These are phyloP conservation scores for Zaprionus vittiger DNA, from an alignment of 1,140 invertebrate species.

Conservation along the genomic window DNA sequence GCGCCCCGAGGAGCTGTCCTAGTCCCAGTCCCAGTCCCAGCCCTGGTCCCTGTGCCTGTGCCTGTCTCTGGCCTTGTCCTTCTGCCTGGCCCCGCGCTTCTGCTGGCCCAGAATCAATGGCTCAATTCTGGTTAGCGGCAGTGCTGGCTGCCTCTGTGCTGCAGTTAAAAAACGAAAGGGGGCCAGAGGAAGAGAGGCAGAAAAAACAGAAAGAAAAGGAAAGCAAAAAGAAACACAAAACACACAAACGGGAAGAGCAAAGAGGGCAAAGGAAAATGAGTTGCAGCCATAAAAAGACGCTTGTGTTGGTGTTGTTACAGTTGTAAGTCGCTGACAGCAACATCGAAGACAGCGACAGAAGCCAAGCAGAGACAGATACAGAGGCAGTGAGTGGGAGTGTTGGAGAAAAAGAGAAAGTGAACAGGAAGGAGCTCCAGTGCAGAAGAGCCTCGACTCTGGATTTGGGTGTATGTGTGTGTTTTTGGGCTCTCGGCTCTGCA, in stretches of 20 bases:
- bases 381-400: not conserved
- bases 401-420: too few species aligned
- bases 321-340: constrained; percentile 35
- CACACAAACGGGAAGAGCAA: not conserved
- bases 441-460: not conserved
- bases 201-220: not conserved
- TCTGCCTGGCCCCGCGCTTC: not conserved
- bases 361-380: not conserved
- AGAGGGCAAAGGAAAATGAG: constrained; percentile 1
- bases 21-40: not conserved
- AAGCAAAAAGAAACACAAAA: not conserved
- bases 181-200: too few species aligned
- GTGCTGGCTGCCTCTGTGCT: not conserved
- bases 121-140: constrained; percentile 38
- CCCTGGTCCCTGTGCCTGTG: not conserved
- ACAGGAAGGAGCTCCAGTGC: not conserved
- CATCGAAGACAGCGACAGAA: constrained; percentile 12
- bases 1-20: constrained; percentile 5
- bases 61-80: not conserved
- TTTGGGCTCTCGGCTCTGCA: constrained; percentile 3
- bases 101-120: constrained; percentile 20
- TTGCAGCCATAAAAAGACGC: constrained; percentile 25
- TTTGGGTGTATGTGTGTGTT: not conserved
- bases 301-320: constrained; percentile 30
- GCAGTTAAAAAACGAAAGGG: constrained; percentile 10